Conservation (phyloP, 2,888 invertebrate species). For the Ceraclea dissimilis region DNA sequence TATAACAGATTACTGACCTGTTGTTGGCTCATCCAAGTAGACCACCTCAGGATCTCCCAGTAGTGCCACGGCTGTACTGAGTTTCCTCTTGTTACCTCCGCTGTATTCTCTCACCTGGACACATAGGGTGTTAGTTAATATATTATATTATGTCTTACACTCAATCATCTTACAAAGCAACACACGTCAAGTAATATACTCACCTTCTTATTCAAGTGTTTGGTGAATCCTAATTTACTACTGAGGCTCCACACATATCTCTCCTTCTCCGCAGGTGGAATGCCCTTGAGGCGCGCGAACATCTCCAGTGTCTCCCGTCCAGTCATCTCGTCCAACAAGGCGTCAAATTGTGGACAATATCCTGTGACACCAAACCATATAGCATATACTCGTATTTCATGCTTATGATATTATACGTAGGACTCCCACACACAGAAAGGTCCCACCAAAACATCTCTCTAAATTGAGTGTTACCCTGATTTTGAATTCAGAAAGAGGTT, state of each 20-base stretch:
- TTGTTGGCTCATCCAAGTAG: conserved; percentile 61
- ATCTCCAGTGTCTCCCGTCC: conserved; percentile 60
- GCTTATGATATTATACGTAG: too few relatives aligned
- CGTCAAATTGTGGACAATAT: conserved; percentile 74
- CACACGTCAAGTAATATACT: background rate
- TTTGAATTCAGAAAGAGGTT: too few relatives aligned
- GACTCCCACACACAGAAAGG: too few relatives aligned
- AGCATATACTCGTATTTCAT: too few relatives aligned
- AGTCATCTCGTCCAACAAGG: conserved; percentile 61
- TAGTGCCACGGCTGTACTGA: conserved; percentile 64
- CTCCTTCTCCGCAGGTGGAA: conserved; percentile 37
- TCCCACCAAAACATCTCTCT: too few relatives aligned
- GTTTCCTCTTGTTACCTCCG: conserved; percentile 67
- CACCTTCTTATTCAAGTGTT: conserved; percentile 54
- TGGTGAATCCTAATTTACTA: conserved; percentile 50
- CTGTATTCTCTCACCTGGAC: conserved; percentile 53
- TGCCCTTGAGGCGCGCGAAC: conserved; percentile 58
- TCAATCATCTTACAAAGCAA: background rate
- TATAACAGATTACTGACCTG: conserved; percentile 39
- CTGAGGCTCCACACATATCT: conserved; percentile 41
- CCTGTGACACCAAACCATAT: conserved; percentile 36
- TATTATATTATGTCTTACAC: background rate
- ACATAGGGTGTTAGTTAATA: too few relatives aligned
- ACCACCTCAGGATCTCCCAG: conserved; percentile 62
- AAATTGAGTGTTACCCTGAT: too few relatives aligned